Evolutionary conservation across 1,140 invertebrate genomes (phyloP).

Genomic region (Ptiloglossa arizonensis): DNA sequence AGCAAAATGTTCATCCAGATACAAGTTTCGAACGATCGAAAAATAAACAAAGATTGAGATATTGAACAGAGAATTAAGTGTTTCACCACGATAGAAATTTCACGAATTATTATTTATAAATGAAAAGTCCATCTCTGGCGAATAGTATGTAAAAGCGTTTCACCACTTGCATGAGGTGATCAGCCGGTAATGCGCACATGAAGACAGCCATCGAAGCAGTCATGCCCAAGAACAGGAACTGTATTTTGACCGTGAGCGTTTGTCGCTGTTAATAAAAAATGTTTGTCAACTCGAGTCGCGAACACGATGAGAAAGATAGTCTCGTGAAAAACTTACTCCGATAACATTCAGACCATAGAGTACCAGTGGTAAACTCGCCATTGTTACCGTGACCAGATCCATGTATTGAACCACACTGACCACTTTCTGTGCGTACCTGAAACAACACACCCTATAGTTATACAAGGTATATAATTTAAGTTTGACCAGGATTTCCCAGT

Average conservation of each 20-base stretch:
- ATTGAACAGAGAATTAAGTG: too few relatives aligned
- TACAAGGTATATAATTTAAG: not conserved
- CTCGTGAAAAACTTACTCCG: not conserved
- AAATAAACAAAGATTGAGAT: too few relatives aligned
- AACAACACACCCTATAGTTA: not conserved
- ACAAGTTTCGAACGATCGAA: too few relatives aligned
- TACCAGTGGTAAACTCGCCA: not conserved
- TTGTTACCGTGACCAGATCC: not conserved
- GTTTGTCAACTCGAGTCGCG: not conserved
- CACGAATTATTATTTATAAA: too few relatives aligned
- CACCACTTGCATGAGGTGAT: slow-evolving; percentile 61
- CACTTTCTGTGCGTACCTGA: slow-evolving; percentile 21
- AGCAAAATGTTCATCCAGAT: too few relatives aligned
- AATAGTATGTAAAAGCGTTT: not conserved
- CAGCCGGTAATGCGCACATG: slow-evolving; percentile 65
- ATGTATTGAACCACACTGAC: not conserved
- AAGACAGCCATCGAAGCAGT: slow-evolving; percentile 60
- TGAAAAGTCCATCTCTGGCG: too few relatives aligned
- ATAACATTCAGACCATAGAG: slow-evolving; percentile 3
- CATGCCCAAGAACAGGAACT: slow-evolving; percentile 41
- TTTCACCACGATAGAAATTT: not conserved
- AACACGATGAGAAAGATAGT: too few relatives aligned
- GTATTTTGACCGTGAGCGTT: slow-evolving; percentile 53
- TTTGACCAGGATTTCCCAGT: too few relatives aligned
- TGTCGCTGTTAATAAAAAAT: slow-evolving; percentile 1